Evolutionary conservation across 1,140 invertebrate genomes (phyloP).

Genomic region (Chionoecetes opilio): DNA sequence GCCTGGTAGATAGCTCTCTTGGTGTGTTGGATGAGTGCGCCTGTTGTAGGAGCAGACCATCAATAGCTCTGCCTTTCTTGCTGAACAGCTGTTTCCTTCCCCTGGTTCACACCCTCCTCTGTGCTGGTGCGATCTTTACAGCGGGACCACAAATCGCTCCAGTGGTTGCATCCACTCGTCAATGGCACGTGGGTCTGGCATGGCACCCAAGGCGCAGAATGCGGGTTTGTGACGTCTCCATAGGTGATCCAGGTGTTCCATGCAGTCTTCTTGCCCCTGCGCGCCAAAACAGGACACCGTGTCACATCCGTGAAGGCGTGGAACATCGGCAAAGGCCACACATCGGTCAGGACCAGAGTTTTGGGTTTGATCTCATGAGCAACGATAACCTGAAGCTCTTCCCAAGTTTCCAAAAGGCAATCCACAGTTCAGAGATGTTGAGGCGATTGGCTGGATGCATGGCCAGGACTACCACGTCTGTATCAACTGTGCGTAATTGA

Average conservation of each 20-base stretch:
- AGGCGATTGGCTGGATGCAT: not conserved
- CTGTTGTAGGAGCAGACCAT: constrained; percentile 47
- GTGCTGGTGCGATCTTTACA: constrained; percentile 53
- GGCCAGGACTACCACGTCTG: not conserved
- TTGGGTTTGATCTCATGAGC: constrained; percentile 68
- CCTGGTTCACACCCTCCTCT: not conserved
- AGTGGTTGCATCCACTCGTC: not conserved
- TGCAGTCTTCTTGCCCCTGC: constrained; percentile 60
- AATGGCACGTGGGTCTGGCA: not conserved
- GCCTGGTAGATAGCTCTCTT: constrained; percentile 59
- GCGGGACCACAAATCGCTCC: constrained; percentile 45
- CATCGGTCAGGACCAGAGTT: not conserved
- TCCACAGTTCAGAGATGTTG: constrained; percentile 51
- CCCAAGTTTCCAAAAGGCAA: constrained; percentile 61
- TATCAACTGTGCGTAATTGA: not conserved
- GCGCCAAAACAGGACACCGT: constrained; percentile 64
- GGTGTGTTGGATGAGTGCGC: constrained; percentile 62
- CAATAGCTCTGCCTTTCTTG: constrained; percentile 42
- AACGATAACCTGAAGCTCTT: constrained; percentile 63
- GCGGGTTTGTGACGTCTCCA: constrained; percentile 44
- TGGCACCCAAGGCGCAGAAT: not conserved
- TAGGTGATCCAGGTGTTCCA: constrained; percentile 49
- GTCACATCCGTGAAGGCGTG: constrained; percentile 61
- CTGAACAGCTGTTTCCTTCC: constrained; percentile 50
- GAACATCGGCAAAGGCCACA: constrained; percentile 49